Conservation (phyloP, 2,888 invertebrate genomes). For the Anticlea derivata region DNA sequence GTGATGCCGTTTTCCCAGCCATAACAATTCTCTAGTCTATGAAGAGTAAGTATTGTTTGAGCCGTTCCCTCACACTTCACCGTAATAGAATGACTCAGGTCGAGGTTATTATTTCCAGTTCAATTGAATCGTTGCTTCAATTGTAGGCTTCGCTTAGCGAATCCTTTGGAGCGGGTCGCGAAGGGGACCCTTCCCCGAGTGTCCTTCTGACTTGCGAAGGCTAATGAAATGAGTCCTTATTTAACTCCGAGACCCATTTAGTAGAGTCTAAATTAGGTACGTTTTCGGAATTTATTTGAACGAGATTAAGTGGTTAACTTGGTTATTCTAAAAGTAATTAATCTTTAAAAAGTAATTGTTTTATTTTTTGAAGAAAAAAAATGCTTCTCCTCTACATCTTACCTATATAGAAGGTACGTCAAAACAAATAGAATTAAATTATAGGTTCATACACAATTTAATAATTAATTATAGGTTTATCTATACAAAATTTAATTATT, state of each 20-base stretch:
- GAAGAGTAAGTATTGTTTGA: slow-evolving; percentile 66
- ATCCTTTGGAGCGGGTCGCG: slow-evolving; percentile 29
- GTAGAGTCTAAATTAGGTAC: slow-evolving; percentile 18
- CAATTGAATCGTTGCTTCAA: slow-evolving; percentile 57
- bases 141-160: slow-evolving; percentile 48
- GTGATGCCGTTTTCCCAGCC: slow-evolving; percentile 36
- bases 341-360: no score
- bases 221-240: slow-evolving; percentile 34
- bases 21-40: slow-evolving; percentile 53
- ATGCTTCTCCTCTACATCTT: no score
- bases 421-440: no score
- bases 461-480: no score
- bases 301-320: neutral
- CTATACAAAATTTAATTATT: no score
- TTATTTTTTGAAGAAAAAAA: neutral
- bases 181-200: slow-evolving; percentile 27
- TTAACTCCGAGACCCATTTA: slow-evolving; percentile 31
- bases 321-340: slow-evolving; percentile 7
- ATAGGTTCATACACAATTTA: no score
- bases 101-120: slow-evolving; percentile 57
- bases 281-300: slow-evolving; percentile 17
- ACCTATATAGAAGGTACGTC: no score
- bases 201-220: slow-evolving; percentile 32
- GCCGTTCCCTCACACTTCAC: slow-evolving; percentile 56
- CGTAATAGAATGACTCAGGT: slow-evolving; percentile 54